Evolutionary conservation across 2,113 vertebrate species (phyloP).

Genomic region (Xenus cinereus): DNA sequence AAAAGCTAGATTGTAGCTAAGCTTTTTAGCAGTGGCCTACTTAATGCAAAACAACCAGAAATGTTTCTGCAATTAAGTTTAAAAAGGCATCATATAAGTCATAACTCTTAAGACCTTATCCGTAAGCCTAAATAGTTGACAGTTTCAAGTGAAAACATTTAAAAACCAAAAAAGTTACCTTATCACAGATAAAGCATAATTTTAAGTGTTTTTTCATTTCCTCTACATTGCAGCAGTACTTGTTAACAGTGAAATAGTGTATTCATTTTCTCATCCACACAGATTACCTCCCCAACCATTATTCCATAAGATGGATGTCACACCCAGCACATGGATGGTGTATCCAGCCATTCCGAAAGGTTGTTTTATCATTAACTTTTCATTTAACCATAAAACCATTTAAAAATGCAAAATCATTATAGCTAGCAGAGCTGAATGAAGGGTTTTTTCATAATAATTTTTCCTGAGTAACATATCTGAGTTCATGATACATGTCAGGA

Average conservation of each 20-base stretch:
- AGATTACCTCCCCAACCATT: conserved; percentile 20
- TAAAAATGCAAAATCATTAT: conserved; percentile 63
- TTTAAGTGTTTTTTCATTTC: not conserved
- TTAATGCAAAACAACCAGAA: not conserved
- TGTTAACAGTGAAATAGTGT: conserved; percentile 34
- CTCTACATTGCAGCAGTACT: not conserved
- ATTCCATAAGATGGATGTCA: conserved; percentile 4
- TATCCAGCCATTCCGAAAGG: not conserved
- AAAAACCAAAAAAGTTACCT: not conserved
- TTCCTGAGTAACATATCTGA: conserved; percentile 25
- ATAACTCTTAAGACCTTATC: not conserved
- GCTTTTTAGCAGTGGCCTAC: not conserved
- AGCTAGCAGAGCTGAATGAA: conserved; percentile 32
- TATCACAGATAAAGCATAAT: not conserved
- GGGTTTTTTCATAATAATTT: not conserved
- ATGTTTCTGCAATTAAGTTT: not conserved
- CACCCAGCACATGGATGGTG: not conserved
- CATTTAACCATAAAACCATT: conserved; percentile 49
- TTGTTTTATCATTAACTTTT: conserved; percentile 65
- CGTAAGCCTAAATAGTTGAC: not conserved
- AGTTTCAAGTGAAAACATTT: not conserved
- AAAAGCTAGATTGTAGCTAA: not conserved
- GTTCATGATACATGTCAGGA: conserved; percentile 18
- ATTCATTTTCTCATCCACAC: conserved; percentile 34
- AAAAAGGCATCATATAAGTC: not conserved